Evolutionary conservation across 2,888 invertebrate genomes (phyloP).

Genomic region (Tillus elongatus): DNA sequence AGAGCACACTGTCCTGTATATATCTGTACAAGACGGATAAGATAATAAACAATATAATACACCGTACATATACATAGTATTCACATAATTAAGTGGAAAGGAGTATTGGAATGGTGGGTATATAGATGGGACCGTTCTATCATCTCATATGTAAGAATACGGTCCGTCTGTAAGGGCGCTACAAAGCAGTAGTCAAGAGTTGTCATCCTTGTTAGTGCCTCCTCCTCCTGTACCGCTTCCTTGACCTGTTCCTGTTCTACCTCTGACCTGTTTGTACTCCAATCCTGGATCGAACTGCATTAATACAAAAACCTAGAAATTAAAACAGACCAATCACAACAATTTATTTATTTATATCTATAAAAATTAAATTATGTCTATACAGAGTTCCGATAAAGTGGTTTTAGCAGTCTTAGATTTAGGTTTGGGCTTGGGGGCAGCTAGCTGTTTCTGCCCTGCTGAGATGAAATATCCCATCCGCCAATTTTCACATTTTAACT

Average conservation of each 20-base stretch:
- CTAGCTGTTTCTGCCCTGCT: too few species aligned
- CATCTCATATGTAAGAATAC: slow-evolving; percentile 78
- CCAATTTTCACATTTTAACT: too few species aligned
- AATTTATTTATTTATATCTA: too few species aligned
- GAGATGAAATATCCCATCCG: too few species aligned
- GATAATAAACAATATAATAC: background rate
- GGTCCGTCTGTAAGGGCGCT: slow-evolving; percentile 98
- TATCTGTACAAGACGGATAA: background rate
- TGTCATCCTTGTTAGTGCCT: slow-evolving; percentile 79
- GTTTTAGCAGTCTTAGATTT: too few species aligned
- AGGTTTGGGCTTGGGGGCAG: too few species aligned
- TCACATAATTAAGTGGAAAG: slow-evolving; percentile 3
- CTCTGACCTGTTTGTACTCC: slow-evolving; percentile 84
- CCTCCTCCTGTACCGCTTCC: slow-evolving; percentile 54
- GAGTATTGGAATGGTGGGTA: slow-evolving; percentile 34
- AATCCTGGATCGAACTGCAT: slow-evolving; percentile 98
- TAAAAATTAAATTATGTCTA: too few species aligned
- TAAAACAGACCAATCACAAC: too few species aligned
- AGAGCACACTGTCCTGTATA: too few species aligned
- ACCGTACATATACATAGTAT: slow-evolving; percentile 1
- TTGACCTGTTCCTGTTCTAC: slow-evolving; percentile 46
- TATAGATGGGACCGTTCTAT: slow-evolving; percentile 15
- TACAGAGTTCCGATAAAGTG: too few species aligned
- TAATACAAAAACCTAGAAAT: slow-evolving; percentile 82
- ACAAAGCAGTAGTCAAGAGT: slow-evolving; percentile 98